These are phyloP conservation scores for Ctenosaura bakeri DNA, from an alignment of 2,797 vertebrate species.

Conservation along the genomic window DNA sequence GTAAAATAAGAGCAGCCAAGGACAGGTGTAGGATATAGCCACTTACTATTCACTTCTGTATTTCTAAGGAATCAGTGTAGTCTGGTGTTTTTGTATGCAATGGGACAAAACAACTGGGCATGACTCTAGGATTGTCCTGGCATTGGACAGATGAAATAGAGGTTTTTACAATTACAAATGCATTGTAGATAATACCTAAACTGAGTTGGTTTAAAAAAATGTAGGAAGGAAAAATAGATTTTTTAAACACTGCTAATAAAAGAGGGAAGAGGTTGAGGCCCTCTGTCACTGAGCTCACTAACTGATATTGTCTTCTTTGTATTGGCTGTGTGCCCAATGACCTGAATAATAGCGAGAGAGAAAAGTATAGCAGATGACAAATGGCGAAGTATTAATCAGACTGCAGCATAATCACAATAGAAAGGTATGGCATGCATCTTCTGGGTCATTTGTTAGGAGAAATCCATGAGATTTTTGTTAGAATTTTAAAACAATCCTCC, in stretches of 20 bases:
- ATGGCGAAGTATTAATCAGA: constrained; percentile 20
- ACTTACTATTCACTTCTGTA: constrained; percentile 7
- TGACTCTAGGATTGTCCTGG: fast-evolving
- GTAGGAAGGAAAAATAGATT: neutral
- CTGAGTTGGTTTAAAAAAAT: neutral
- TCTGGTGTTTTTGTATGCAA: fast-evolving
- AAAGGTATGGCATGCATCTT: neutral
- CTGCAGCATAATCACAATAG: neutral
- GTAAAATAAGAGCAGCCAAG: constrained; percentile 45
- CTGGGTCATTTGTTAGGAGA: neutral
- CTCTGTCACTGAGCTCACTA: neutral
- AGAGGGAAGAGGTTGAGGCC: neutral
- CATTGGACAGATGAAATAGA: neutral
- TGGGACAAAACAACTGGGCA: neutral
- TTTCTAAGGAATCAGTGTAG: neutral
- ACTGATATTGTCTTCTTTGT: neutral
- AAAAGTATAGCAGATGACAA: neutral
- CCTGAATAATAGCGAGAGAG: neutral
- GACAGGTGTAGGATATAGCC: constrained; percentile 31
- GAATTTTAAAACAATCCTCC: neutral
- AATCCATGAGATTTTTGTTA: neutral
- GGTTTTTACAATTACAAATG: neutral
- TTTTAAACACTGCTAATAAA: neutral
- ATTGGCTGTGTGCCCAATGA: neutral
- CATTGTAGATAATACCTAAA: neutral